Base-by-base conservation (phyloP, 2,113 vertebrate genomes). In the Channa maculata region DNA sequence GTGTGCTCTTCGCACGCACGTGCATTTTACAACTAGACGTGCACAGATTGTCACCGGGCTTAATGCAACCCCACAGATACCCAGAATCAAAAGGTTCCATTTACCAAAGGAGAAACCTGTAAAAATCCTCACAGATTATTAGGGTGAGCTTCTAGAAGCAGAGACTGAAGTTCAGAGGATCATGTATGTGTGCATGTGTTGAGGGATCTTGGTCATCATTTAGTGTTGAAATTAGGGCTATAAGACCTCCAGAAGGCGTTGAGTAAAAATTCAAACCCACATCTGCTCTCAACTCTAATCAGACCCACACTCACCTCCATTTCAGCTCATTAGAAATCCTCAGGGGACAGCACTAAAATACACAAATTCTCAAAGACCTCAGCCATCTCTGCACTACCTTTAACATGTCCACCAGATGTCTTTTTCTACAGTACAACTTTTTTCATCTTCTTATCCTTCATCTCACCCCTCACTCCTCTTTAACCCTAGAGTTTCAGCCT, bases 321-420 rank as follows among this genome's bases (percentile, higher is more conserved):
- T 81, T 10, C 65, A 74, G 62, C 82, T 89, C 75, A 90, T 90
- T 85, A 87, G 71, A 75, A 77, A 83, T 52, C 71, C 83, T 84
- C 75, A 13, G 37, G 85, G 36, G 72, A 49, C 49, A 34, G 37
- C 1, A n/a, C 61, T 82, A 73, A 71, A 85, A 86, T 44, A 24
- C 24, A 38, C 57, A 41, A 24, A 24, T 72, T 77, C 63, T 38
- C 10, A 13, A 79, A 60, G 62, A 81, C 59, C 66, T 52, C 71
- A 1, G 62, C 76, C 79, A 62, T 43, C 51, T 72, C 44, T 65
- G 51, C 5, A 11, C 34, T 45, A 11, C 74, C 71, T 55, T 53
- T 0, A 74, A 85, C 61, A 44, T 41, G 2, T 79, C 65, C 71
- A 75, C 84, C 86, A 87, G 86, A 88, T 87, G 86, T 77, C 78